Base-by-base conservation (phyloP, 2,797 vertebrate species). In the Dryobates pubescens region DNA sequence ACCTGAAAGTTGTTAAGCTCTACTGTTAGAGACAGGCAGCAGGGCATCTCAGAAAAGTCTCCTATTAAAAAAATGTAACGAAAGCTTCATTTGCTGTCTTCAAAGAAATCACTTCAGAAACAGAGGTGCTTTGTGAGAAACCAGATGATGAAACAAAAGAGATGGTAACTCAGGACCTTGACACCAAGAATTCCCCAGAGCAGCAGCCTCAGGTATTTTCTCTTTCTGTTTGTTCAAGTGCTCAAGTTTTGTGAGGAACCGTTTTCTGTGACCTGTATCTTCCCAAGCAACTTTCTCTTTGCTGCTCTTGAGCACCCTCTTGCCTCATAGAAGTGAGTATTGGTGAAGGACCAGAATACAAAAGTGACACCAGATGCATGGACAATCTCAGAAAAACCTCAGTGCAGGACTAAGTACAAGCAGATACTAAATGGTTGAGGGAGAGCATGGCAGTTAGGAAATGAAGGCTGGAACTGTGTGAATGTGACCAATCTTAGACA, bases 101-200 rank as follows among this genome's bases (percentile, higher is more conserved):
- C 41, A 36, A 96, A 99, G 99, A 99, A 97, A 99, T 99, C 92
- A 99, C 99, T 34, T 98, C 99, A 20, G 98, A 99, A 97, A 99
- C 98, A 1, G 99, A 99, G 83, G 98, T 98, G 29, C 98, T 99
- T 80, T 99, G 98, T 93, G 98, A 98, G 64, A 99, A 98, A 94
- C 98, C 99, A 8, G 98, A 99, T 8, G 98, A 99, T 18, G 99
- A 99, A 73, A 96, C 98, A 67, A 98, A 96, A 85, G 98, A 98
- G 19, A 94, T 98, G 17, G 92, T 96, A 7, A 81, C 90, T 47
- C 97, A 93, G 7, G 98, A 98, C 38, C 90, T 97, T 22, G 93
- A 94, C 2, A 96, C 90, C 10, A 97, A 96, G 6, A 96, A 94
- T 20, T 68, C 94, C 6, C 96, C 92, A 5, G 91, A 97, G 41